Conservation (phyloP, 2,888 invertebrate genomes). For the Drosophila paucipuncta region DNA sequence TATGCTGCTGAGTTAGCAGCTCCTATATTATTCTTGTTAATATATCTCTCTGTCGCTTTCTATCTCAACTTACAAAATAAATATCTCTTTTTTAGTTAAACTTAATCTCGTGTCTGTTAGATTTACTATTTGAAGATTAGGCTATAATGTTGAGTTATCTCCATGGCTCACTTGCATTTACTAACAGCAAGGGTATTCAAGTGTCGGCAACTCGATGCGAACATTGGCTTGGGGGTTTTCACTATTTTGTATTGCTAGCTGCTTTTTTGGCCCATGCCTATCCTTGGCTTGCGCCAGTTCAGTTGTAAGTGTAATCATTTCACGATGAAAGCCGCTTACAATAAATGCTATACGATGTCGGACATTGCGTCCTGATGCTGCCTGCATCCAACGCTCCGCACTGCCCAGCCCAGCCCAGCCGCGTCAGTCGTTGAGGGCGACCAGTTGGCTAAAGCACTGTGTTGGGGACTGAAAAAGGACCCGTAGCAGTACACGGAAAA, state of each 20-base stretch:
- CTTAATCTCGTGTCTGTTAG: not conserved
- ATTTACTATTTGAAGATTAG: not conserved
- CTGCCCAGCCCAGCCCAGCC: not conserved
- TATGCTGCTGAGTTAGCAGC: not conserved
- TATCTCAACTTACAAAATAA: not conserved
- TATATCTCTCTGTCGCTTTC: not conserved
- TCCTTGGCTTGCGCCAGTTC: slow-evolving; percentile 68
- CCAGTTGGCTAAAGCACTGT: slow-evolving; percentile 9
- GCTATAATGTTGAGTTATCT: too few species aligned
- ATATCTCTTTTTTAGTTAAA: not conserved
- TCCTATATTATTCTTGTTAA: not conserved
- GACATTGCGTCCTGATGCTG: slow-evolving; percentile 54
- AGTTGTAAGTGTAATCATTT: slow-evolving; percentile 79
- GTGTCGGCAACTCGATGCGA: not conserved
- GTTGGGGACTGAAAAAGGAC: slow-evolving; percentile 4
- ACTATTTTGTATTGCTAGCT: not conserved
- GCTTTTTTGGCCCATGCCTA: not conserved
- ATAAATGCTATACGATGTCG: slow-evolving; percentile 74
- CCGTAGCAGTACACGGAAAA: slow-evolving; percentile 18
- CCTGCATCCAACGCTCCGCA: not conserved
- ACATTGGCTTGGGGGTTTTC: not conserved
- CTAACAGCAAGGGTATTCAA: slow-evolving; percentile 15
- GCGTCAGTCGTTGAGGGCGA: slow-evolving; percentile 7
- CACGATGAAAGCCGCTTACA: slow-evolving; percentile 79
- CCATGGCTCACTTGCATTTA: not conserved